Evolutionary conservation across 2,113 vertebrate species (phyloP).

Genomic region (Riparia riparia): DNA sequence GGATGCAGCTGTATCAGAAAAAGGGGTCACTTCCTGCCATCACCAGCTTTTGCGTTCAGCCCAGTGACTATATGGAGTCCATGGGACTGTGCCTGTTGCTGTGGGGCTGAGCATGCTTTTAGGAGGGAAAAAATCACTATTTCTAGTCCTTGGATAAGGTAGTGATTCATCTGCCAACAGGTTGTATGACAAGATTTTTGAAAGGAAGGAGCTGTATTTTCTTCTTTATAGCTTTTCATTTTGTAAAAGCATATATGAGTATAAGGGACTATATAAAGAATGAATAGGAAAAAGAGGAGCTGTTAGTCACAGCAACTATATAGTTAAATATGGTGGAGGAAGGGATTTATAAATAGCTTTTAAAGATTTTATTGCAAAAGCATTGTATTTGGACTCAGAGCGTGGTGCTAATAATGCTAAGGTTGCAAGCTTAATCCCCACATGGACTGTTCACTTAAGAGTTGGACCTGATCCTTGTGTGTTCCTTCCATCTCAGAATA

Average conservation of each 20-base stretch:
- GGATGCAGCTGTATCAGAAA: neutral
- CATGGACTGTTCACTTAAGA: neutral
- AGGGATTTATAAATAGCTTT: neutral
- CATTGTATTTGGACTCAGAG: neutral
- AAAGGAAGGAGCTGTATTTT: neutral
- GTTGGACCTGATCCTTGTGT: neutral
- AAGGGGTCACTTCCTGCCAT: neutral
- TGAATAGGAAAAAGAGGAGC: neutral
- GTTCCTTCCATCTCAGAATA: neutral
- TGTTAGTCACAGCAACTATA: neutral
- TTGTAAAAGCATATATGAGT: neutral
- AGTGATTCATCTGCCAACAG: neutral
- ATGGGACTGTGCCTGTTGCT: neutral
- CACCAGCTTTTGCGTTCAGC: neutral
- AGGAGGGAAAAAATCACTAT: neutral
- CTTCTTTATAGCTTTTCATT: neutral
- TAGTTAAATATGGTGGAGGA: neutral
- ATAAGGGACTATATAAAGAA: neutral
- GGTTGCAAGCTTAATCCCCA: neutral
- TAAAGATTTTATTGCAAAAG: neutral
- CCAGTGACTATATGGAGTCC: accelerated
- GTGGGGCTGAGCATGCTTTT: neutral
- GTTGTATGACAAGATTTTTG: neutral
- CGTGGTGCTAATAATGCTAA: neutral
- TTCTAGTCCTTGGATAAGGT: neutral